Base-by-base conservation (phyloP, 2,888 invertebrate genomes). In the Melieria picta region DNA sequence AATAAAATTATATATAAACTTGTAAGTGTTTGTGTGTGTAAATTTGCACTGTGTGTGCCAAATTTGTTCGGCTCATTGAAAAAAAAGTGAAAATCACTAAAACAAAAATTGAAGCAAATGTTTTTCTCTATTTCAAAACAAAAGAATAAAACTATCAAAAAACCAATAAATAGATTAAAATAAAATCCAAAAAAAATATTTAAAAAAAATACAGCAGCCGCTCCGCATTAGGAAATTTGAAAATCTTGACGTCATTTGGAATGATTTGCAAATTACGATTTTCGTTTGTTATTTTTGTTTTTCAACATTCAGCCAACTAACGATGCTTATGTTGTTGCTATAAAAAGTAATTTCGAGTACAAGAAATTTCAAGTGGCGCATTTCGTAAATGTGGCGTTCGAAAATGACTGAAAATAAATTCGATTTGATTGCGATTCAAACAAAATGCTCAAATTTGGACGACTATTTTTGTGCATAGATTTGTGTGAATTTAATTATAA, bases 371-470 rank as follows among this genome's bases (percentile, higher is more conserved):
- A 50, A 56, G 50, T 67, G 52, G 57, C 46, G 47, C 60, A 48
- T 60, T 61, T 50, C 43, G 43, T 61, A 67, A 67, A 67, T 67
- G 67, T 16, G 67, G 67, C 60, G 46, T 50, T 67, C 61, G 45
- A 61, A 30, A 30, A 58, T 43, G 52, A 43, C 60, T 67, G 42
- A 48, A 67, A 67, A 67, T 67, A 67, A 58, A 61, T 30, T 50
- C 60, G 61, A 67, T 67, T 67, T 60, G 52, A 67, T 60, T 50
- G 60, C 60, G 60, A 67, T 60, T 30, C 30, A 1, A 30, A 3
- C 30, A 30, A 30, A 30, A 30, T 30, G 30, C 30, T 30, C 30
- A 30, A 30, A 30, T 30, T 30, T 30, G 30, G 3, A 30, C 30
- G 10, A 11, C 10, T 57, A 5, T 5, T 7, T 57, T 57, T 57